Percentiles rank a stretch among this genome's conserved stretches.
Evolutionary conservation across 2,888 invertebrate genomes (phyloP).

Genomic region (Dryobota labecula): DNA sequence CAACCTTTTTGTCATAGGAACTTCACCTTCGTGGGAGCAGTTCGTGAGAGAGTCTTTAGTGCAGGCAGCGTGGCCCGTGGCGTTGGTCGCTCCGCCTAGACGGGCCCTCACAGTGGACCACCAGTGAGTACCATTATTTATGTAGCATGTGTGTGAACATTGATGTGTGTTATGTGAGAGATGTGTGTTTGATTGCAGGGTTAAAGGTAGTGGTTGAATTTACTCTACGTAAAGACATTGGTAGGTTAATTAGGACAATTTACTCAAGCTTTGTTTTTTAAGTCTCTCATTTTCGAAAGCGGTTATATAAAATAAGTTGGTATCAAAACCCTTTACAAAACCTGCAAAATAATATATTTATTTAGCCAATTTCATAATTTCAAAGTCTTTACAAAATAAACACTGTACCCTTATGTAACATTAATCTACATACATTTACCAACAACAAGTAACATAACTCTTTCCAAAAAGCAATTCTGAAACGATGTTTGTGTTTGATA

Average conservation of each 20-base stretch:
- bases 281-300: background rate
- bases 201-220: background rate
- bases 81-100: conserved; percentile 87
- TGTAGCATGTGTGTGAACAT: background rate
- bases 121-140: conserved; percentile 78
- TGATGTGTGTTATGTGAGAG: too few relatives aligned
- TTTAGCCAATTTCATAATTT: background rate
- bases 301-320: background rate
- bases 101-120: conserved; percentile 87
- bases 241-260: background rate
- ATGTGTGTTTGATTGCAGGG: conserved; percentile 1
- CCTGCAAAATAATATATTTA: background rate
- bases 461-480: conserved; percentile 9
- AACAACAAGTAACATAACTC: background rate
- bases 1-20: conserved; percentile 72
- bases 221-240: conserved; percentile 1
- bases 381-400: background rate
- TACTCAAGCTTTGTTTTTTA: background rate
- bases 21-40: conserved; percentile 91
- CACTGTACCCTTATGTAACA: background rate
- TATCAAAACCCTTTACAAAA: background rate
- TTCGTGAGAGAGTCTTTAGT: conserved; percentile 90
- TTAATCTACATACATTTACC: background rate
- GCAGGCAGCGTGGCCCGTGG: conserved; percentile 92
- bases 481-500: conserved; percentile 15